Evolutionary conservation across 2,113 vertebrate genomes (phyloP), one percentile per base, ranked within the genome.

Genomic region (Turnix velox): DNA sequence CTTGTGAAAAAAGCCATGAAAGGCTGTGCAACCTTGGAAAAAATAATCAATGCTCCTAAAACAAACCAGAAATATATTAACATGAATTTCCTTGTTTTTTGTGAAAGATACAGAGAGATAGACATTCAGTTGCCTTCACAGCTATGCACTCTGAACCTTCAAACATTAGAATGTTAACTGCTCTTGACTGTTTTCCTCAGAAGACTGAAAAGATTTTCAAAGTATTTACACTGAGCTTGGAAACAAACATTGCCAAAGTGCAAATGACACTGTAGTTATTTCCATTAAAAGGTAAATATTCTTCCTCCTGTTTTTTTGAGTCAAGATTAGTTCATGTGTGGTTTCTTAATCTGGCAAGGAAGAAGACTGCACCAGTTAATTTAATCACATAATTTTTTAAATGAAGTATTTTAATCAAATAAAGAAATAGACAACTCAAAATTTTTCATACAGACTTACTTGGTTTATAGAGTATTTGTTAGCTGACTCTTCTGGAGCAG

Each of bases 401-500:
- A 25, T 9, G 61, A 94, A 80, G 40, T 1, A 73, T 83, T 91
- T 80, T 24, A 37, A 57, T 63, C 22, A 59, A 66, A 79, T 58
- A 58, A 74, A 85, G 71, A 54, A 6, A 84, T 45, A 20, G 65
- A 48, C 20, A 75, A 48, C 22, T 54, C 27, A 10, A 67, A 68
- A 22, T 52, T 66, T 84, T 88, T 86, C 28, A 66, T 16, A 55
- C 9, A 91, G 45, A 94, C 91, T 97, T 98, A 98, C 98, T 89
- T 98, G 97, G 75, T 95, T 87, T 75, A 98, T 95, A 72, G 93
- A 77, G 58, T 97, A 98, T 37, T 71, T 94, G 43, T 89, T 87
- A 66, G 94, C 80, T 28, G 84, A 92, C 88, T 96, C 97, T 86
- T 98, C 98, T 85, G 93, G 51, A 86, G 96, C 54, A 31, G 98